Evolutionary conservation across 30 jellyfish, hydroid and myxozoan genomes (phyloP), one percentile per base, ranked within the genome.

Genomic region (Aurelia sp.): DNA sequence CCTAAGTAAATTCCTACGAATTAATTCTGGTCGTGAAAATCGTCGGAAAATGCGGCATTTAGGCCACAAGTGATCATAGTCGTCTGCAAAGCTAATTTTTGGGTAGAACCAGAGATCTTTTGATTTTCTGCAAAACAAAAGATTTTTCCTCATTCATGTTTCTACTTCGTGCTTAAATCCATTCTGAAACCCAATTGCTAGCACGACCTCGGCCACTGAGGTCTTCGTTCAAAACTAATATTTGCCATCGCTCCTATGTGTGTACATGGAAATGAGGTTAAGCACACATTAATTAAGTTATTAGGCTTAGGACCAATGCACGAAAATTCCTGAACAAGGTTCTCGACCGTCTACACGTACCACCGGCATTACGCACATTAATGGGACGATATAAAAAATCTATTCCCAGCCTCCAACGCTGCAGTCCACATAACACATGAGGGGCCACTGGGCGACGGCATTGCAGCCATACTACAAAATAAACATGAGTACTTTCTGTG

Each of bases 221-320:
- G 24, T 21, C 15, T 12, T 38, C 80, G 66, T 30, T 11, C 20
- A 19, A n/a, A n/a, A 19, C 73, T 22, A 11, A 12, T 22, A 21
- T 74, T 35, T 17, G 50, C 50, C 11, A 51, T 10, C 51, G 60
- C 31, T 72, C 11, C n/a, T 62, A 11, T 52, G 51, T 22, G 87
- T 41, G 44, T 35, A 76, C 65, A 76, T 16, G 51, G 59, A n/a
- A 59, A 76, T 76, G 77, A 76, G 63, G 62, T 62, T 44, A 44
- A 44, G 87, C 86, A 70, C 86, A 70, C 80, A 58, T 44, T 61
- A 82, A 82, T 74, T 82, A 82, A 82, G 70, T 82, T 33, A 69
- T 40, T 52, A 59, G 92, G 92, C 81, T 82, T 82, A 82, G 80
- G 40, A 41, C 92, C 92, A 82, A 82, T 82, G 72, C 82, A 61